Base-by-base conservation (phyloP, 1,140 invertebrate species). In the Plectus sambesii region DNA sequence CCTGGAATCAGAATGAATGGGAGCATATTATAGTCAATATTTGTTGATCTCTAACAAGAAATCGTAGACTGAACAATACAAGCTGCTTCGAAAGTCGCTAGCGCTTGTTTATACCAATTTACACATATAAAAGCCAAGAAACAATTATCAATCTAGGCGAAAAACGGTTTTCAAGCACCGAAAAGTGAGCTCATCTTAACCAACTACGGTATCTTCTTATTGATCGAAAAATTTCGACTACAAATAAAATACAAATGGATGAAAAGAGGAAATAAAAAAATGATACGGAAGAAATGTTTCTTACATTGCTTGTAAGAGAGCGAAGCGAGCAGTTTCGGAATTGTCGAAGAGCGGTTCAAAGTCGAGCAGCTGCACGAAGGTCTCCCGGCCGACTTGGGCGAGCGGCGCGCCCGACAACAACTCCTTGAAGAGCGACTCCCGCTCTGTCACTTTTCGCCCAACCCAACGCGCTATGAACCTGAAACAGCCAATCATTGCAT, bases 401-500 rank as follows among this genome's bases (percentile, higher is more conserved):
- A 68, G 38, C 12, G 17, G 29, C 37, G 58, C 71, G 53, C 70
- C 72, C 33, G 70, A 71, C 23, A 79, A 62, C n/a, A 80, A 57
- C 43, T 71, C 70, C 51, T 72, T 67, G 47, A 78, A 75, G 44
- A 74, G 66, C 36, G 69, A 63, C 59, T 78, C 77, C 40, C 78
- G 56, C 42, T 62, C 69, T 35, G 53, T 43, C 15, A 73, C 47
- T 51, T 74, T 71, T 51, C 75, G 69, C 35, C 70, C 64, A 5
- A 77, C 69, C 78, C 78, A 80, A 36, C 73, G 69, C 39, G 72
- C 71, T 33, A 79, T 71, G n/a, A 79, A 63, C 35, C 69, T 69
- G 9, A 75, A 60, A 52, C 8, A 30, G 40, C 51, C 8, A n/a
- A n/a, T n/a, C n/a, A n/a, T n/a, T n/a, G n/a, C n/a, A n/a, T n/a